Evolutionary conservation across 2,888 invertebrate species (phyloP), one percentile per base, ranked within the genome.

Genomic region (Acleris literana): DNA sequence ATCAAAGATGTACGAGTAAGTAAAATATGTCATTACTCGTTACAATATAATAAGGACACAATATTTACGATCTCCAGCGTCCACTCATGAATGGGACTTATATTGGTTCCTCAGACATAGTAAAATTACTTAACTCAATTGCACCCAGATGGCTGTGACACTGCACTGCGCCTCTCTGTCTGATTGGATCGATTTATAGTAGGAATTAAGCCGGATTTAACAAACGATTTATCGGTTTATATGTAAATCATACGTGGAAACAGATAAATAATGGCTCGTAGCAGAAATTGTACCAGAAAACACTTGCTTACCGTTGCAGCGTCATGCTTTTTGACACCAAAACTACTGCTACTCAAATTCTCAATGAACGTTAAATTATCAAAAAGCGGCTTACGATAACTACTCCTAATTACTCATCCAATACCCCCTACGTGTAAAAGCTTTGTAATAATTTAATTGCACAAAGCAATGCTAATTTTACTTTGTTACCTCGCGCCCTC

Each of bases 81-180:
- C 71, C 66, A 74, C 68, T 74, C 71, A 78, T 80, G 79, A 86
- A 86, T 87, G 83, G 78, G 77, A 72, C 78, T 84, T 85, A 84
- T 77, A 87, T 85, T 86, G 83, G 78, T 78, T 74, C 76, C 77
- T 74, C 84, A 87, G 85, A 86, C 85, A 79, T 80, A 75, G 79
- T 78, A 82, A 83, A 86, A 89, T 87, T n/a, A n/a, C n/a, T n/a
- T 87, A 88, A 82, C 76, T 83, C 85, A 84, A 87, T 86, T 85
- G 77, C 73, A 69, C 75, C 81, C 86, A 81, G 80, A 84, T 82
- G 80, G 81, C 79, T 75, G 79, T 79, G 83, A 81, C 82, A 80
- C 81, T 81, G 46, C 46, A 17, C 17, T 77, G 76, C 55, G 52
- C 20, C 77, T 71, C 71, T 43, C 48, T 44, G 53, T 63, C 54